Evolutionary conservation across 2,888 invertebrate genomes (phyloP).

Genomic region (Orgyia antiqua): DNA sequence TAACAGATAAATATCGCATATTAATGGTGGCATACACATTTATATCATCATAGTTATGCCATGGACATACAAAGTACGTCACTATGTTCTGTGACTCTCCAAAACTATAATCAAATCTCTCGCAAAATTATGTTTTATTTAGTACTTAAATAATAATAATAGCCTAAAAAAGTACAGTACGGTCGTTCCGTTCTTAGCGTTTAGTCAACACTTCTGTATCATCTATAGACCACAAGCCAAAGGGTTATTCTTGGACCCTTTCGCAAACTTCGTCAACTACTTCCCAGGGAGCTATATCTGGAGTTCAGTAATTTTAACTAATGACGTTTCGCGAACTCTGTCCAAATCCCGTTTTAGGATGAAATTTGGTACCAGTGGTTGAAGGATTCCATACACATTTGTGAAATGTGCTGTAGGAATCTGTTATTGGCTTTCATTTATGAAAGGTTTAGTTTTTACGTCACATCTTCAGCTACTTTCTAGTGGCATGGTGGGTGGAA

Average conservation of each 20-base stretch:
- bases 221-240: slow-evolving; percentile 16
- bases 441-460: background rate
- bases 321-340: slow-evolving; percentile 51
- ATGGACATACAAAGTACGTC: too few relatives aligned
- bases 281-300: slow-evolving; percentile 62
- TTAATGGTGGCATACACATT: too few relatives aligned
- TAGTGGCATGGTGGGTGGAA: too few relatives aligned
- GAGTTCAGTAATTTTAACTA: slow-evolving; percentile 71
- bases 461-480: too few relatives aligned
- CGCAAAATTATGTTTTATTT: too few relatives aligned
- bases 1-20: too few relatives aligned
- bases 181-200: background rate
- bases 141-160: too few relatives aligned
- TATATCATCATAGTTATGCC: too few relatives aligned
- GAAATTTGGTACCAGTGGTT: slow-evolving; percentile 26
- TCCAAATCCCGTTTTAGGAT: slow-evolving; percentile 28
- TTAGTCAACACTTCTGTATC: slow-evolving; percentile 9
- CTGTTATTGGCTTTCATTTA: background rate
- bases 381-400: slow-evolving; percentile 35
- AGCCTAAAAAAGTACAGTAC: too few relatives aligned
- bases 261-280: slow-evolving; percentile 63
- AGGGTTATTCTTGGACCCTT: slow-evolving; percentile 46
- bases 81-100: too few relatives aligned
- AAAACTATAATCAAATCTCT: too few relatives aligned
- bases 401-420: slow-evolving; percentile 27